phyloP scores from a whole-genome alignment of 2,797 vertebrate species.

The Rhinella marina region DNA sequence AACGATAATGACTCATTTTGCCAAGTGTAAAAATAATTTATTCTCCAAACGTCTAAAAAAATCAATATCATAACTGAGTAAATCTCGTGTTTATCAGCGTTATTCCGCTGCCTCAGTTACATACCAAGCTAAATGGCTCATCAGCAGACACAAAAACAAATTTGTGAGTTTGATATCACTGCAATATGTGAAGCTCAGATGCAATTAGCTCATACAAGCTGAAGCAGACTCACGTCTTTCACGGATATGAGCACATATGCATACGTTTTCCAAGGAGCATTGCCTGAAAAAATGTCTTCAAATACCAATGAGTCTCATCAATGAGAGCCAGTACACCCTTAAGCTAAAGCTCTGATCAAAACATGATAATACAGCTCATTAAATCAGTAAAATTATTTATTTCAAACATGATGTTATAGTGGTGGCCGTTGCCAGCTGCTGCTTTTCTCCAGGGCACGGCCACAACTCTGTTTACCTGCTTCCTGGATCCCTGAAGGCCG shows the following conservation, averaged over 20 bases:
- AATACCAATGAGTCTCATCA: too few relatives aligned
- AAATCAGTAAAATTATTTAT: background rate
- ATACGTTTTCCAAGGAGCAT: too few relatives aligned
- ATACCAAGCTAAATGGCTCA: background rate
- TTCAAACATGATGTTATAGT: background rate
- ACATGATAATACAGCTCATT: background rate
- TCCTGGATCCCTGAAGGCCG: too few relatives aligned
- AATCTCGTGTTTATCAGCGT: background rate
- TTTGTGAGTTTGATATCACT: background rate
- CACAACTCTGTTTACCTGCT: too few relatives aligned
- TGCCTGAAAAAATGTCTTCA: too few relatives aligned
- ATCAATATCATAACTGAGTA: background rate
- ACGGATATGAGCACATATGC: too few relatives aligned
- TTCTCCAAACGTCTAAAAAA: background rate
- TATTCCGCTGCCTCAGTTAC: background rate
- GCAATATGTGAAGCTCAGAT: background rate
- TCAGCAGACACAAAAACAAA: background rate
- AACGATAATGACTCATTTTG: conserved; percentile 17
- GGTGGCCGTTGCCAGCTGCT: too few relatives aligned
- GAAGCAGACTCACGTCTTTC: too few relatives aligned
- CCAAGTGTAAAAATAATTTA: conserved; percentile 13
- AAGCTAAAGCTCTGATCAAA: background rate
- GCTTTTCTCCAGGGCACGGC: too few relatives aligned
- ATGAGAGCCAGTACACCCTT: too few relatives aligned
- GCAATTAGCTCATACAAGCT: too few relatives aligned